Evolutionary conservation across 2,797 vertebrate genomes (phyloP).

Genomic region (Hypotaenidia okinawae): DNA sequence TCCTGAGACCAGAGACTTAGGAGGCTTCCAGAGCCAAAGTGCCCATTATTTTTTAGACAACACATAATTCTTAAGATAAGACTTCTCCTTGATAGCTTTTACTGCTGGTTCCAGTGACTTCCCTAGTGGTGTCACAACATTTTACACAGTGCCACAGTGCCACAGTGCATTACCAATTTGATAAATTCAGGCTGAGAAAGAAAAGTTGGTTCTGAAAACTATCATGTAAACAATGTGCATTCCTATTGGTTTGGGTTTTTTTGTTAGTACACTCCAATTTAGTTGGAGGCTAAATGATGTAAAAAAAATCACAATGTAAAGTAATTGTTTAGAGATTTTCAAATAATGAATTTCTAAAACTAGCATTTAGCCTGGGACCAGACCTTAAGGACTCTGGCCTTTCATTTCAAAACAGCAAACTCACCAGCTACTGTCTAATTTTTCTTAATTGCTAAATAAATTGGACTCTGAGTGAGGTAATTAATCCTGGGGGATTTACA

Average conservation of each 20-base stretch:
- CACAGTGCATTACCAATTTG: not conserved
- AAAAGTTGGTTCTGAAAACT: not conserved
- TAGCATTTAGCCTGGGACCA: not conserved
- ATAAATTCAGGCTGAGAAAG: not conserved
- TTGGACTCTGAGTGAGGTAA: not conserved
- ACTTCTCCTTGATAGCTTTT: not conserved
- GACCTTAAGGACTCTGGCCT: not conserved
- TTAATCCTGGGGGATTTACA: not conserved
- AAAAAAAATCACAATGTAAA: not conserved
- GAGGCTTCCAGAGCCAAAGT: not conserved
- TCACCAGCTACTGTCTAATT: not conserved
- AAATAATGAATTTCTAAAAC: not conserved
- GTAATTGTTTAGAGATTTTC: not conserved
- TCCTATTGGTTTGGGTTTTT: not conserved
- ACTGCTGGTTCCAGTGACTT: not conserved
- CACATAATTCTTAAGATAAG: not conserved
- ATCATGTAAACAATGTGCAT: not conserved
- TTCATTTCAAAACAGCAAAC: slow-evolving; percentile 15
- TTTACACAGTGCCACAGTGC: not conserved
- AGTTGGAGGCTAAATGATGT: not conserved
- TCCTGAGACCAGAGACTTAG: too few relatives aligned
- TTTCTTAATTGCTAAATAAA: slow-evolving; percentile 29
- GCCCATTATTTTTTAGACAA: not conserved
- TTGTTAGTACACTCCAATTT: not conserved
- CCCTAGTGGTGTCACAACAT: not conserved